These are phyloP conservation scores for Eonycteris spelaea DNA, from an alignment of 2,113 vertebrate genomes.

Conservation along the genomic window DNA sequence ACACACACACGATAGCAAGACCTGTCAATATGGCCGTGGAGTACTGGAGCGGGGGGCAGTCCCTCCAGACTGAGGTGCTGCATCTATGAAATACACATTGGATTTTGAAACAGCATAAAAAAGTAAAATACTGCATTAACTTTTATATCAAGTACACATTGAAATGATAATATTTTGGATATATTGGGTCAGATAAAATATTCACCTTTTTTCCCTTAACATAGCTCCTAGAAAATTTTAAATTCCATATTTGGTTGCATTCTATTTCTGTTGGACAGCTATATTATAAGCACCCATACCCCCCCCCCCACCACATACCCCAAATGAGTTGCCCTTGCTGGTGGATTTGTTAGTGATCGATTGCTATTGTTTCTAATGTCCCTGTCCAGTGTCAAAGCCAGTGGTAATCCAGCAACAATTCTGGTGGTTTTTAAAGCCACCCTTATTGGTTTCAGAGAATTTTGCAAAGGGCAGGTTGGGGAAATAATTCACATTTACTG, in stretches of 20 bases:
- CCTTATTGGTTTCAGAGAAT: background rate
- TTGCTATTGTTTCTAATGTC: background rate
- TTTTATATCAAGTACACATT: background rate
- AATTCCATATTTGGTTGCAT: background rate
- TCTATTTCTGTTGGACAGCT: background rate
- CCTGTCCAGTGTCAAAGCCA: background rate
- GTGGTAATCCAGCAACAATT: background rate
- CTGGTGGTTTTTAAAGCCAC: background rate
- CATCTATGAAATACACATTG: background rate
- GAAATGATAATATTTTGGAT: background rate
- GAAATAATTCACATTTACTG: background rate
- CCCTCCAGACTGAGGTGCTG: background rate
- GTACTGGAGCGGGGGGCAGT: background rate
- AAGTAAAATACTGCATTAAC: background rate
- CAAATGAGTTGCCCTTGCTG: background rate
- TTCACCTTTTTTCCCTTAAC: background rate
- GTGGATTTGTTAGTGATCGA: background rate
- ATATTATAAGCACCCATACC: background rate
- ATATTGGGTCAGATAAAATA: background rate
- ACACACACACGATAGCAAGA: background rate
- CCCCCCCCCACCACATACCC: rapidly evolving
- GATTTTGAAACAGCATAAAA: background rate
- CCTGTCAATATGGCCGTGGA: background rate
- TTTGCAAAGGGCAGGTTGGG: background rate
- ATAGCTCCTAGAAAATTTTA: background rate